Evolutionary conservation across 1,140 invertebrate genomes (phyloP).

Genomic region (Orchestia grillus): DNA sequence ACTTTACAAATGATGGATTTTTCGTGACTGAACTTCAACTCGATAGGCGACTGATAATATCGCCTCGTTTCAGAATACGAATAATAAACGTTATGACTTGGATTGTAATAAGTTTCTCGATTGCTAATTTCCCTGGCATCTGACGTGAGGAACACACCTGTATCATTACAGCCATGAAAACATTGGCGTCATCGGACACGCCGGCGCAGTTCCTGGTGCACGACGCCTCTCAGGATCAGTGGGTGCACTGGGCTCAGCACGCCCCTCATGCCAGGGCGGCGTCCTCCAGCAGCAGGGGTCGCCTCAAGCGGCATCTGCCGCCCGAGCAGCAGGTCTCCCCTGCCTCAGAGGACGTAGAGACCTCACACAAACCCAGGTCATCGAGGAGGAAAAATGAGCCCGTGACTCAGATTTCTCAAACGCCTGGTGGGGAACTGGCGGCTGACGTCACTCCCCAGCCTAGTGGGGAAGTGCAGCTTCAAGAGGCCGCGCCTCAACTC

Average conservation of each 20-base stretch:
- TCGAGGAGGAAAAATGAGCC: neutral
- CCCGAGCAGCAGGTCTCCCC: neutral
- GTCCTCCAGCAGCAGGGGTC: neutral
- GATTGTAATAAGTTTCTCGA: too few relatives aligned
- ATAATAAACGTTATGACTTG: too few relatives aligned
- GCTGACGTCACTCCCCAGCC: neutral
- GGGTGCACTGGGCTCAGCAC: slow-evolving; percentile 7
- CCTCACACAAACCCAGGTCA: neutral
- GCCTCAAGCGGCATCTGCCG: neutral
- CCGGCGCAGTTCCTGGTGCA: neutral
- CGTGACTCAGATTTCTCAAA: slow-evolving; percentile 32
- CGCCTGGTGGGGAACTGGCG: neutral
- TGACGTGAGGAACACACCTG: too few relatives aligned
- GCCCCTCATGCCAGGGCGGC: neutral
- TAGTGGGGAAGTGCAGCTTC: neutral
- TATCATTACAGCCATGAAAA: neutral
- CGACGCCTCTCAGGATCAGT: neutral
- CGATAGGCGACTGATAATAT: too few relatives aligned
- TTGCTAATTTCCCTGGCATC: too few relatives aligned
- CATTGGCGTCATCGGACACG: neutral
- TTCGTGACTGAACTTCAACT: too few relatives aligned
- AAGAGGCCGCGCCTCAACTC: neutral
- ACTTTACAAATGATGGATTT: too few relatives aligned
- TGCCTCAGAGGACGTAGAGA: neutral
- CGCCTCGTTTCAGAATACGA: too few relatives aligned